Evolutionary conservation across 2,113 vertebrate genomes (phyloP), one percentile per base, ranked within the genome.

Genomic region (Neotoma lepida): DNA sequence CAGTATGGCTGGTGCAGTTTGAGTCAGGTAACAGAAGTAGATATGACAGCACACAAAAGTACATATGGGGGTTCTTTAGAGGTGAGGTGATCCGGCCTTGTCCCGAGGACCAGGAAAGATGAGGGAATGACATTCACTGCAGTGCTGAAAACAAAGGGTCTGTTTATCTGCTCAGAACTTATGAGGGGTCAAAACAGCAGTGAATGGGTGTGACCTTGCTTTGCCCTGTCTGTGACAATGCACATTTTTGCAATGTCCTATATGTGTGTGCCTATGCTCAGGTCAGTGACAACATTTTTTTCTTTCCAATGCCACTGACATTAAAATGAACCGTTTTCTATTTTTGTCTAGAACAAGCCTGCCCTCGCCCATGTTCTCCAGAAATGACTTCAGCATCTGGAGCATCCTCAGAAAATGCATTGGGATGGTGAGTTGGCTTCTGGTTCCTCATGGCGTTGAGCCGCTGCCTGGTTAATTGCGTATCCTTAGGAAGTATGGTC

Each of bases 351-450:
- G 99, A 98, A 98, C 98, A 93, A 99, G 98, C 96, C 98, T 99
- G 89, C 99, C 99, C 9, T 98, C 99, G 90, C 99, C 99, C 0
- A 99, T 99, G 99, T 99, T 99, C 98, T 99, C 99, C 96, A 99
- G 99, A 98, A 99, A 99, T 92, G 99, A 99, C 70, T 99, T 99
- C 98, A 99, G 99, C 98, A 99, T 99, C 97, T 99, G 99, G 99
- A 99, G 99, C 96, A 99, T 99, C 98, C 98, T 99, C 94, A 99
- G 99, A 97, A 99, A 99, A 97, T 99, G 99, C 97, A 99, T 99
- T 85, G 99, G 99, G 98, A 99, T 99, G 99, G 99, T 99, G 98
- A 98, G 98, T 97, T 76, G 73, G 78, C 46, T 87, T 88, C 35
- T 64, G 3, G 58, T 81, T 30, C 80, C 4, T 80, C 82, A 20